Evolutionary conservation across 2,888 invertebrate genomes (phyloP).

Genomic region (Cerceris rybyensis): DNA sequence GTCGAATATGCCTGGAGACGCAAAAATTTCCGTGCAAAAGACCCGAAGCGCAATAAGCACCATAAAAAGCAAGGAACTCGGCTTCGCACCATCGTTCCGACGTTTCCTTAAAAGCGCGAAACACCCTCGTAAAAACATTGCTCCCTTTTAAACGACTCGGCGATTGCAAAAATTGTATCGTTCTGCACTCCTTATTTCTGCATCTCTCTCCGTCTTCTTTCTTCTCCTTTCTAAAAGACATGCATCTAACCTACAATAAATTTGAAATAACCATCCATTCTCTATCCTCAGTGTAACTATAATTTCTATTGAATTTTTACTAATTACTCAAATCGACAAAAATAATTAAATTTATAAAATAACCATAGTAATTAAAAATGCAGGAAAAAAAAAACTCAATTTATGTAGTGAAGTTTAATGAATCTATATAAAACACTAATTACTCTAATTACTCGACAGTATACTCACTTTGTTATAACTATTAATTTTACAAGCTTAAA

Average conservation of each 20-base stretch:
- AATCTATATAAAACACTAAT: too few species aligned
- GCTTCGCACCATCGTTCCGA: slow-evolving; percentile 22
- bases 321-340: too few species aligned
- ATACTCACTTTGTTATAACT: too few species aligned
- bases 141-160: slow-evolving; percentile 70
- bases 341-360: too few species aligned
- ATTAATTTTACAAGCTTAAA: too few species aligned
- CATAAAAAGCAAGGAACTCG: slow-evolving; percentile 53
- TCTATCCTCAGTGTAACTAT: not conserved
- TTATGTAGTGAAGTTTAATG: too few species aligned
- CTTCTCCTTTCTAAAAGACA: too few species aligned
- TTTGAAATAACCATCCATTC: too few species aligned
- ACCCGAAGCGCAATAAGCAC: slow-evolving; percentile 34
- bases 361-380: too few species aligned
- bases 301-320: too few species aligned
- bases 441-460: too few species aligned
- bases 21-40: slow-evolving; percentile 37
- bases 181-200: not conserved
- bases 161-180: slow-evolving; percentile 49
- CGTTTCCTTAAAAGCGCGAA: slow-evolving; percentile 32
- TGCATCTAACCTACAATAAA: not conserved
- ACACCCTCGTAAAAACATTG: slow-evolving; percentile 64
- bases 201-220: not conserved
- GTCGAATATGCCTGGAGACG: slow-evolving; percentile 8
- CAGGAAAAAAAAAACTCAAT: too few species aligned